Evolutionary conservation across 1,140 invertebrate genomes (phyloP), one percentile per base, ranked within the genome.

Genomic region (Holotrichia oblita): DNA sequence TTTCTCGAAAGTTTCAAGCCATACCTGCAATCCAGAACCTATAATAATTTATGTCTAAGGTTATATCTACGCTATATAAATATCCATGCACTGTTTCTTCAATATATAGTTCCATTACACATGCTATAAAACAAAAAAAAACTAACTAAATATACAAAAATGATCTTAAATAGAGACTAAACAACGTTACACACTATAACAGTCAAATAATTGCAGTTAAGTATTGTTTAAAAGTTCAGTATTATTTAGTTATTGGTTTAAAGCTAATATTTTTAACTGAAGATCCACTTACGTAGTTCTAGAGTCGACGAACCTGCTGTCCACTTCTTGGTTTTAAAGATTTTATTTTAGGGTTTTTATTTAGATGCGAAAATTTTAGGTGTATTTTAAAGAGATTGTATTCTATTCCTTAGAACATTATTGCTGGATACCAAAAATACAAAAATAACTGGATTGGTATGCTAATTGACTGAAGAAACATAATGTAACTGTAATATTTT

Each of bases 191-290:
- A 64, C 9, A 64, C 61, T 9, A 20, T 64, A 64, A 64, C n/a
- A 64, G 17, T 12, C 24, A 64, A 22, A 17, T 27, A 17, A 64
- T 64, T 64, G 22, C 24, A 64, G 24, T 64, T 22, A 64, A 10
- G 17, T 64, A 24, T 64, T 64, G 61, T 64, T 64, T 64, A 64
- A 3, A 17, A 20, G 17, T 64, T 64, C 12, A 27, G 17, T 64
- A 64, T 64, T 64, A 64, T 64, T 64, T 64, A 64, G 61, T 64
- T 64, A 64, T 64, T 64, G 17, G 17, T 22, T 64, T 64, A 64
- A 48, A 48, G 44, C 44, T 48, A 48, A 12, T 27, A 64, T 22
- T 64, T 64, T 64, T 64, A 64, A 64, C 61, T 64, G n/a, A 27
- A 64, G 9, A 64, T 64, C 61, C 61, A 64, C 61, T 64, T 64